Conservation (phyloP, 2,797 vertebrate genomes). For the Lateolabrax maculatus region DNA sequence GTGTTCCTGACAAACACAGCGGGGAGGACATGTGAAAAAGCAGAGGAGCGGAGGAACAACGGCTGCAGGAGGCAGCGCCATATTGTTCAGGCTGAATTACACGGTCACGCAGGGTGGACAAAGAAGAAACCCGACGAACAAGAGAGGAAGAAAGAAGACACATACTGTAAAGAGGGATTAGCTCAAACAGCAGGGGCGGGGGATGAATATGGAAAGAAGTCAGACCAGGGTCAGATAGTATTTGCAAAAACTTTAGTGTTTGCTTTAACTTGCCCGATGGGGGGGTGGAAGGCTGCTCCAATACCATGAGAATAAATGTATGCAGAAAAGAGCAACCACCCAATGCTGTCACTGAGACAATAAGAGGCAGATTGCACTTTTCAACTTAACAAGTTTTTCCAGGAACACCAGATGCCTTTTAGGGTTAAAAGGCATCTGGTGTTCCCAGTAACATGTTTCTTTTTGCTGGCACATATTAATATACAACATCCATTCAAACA, state of each 20-base stretch:
- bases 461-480: too few species aligned
- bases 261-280: slow-evolving; percentile 26
- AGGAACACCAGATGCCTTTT: slow-evolving; percentile 17
- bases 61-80: slow-evolving; percentile 35
- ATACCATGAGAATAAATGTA: slow-evolving; percentile 25
- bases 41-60: slow-evolving; percentile 34
- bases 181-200: slow-evolving; percentile 40
- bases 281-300: slow-evolving; percentile 14
- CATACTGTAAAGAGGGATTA: slow-evolving; percentile 65
- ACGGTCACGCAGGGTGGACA: slow-evolving; percentile 60
- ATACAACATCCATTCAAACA: background rate
- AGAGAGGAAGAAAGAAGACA: slow-evolving; percentile 45
- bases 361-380: slow-evolving; percentile 9
- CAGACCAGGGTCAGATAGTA: slow-evolving; percentile 54
- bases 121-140: slow-evolving; percentile 42
- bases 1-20: slow-evolving; percentile 64
- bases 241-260: slow-evolving; percentile 51
- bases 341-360: slow-evolving; percentile 9
- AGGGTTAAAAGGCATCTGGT: too few species aligned
- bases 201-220: slow-evolving; percentile 50
- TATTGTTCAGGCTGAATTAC: slow-evolving; percentile 71
- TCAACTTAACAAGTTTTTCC: slow-evolving; percentile 14
- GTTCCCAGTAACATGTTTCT: too few species aligned
- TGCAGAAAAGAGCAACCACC: slow-evolving; percentile 6
- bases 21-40: slow-evolving; percentile 12